Evolutionary conservation across 2,888 invertebrate species (phyloP).

Genomic region (Callyntrura sp.): DNA sequence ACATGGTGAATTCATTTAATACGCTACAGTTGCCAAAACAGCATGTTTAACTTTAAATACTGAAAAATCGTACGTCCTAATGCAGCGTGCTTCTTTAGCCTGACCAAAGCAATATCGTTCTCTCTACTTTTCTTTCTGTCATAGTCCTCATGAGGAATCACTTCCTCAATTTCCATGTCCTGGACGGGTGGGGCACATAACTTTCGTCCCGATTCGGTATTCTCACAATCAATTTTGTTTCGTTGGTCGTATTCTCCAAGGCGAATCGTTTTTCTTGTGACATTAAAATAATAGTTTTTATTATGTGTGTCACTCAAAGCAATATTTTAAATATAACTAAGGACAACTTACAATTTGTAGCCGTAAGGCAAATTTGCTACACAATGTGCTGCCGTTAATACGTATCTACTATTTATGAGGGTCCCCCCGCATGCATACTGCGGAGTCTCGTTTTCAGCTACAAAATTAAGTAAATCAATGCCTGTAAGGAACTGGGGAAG

Average conservation of each 20-base stretch:
- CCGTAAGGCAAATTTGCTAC: conserved; percentile 69
- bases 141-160: conserved; percentile 75
- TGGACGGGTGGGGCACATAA: conserved; percentile 81
- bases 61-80: conserved; percentile 70
- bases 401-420: conserved; percentile 71
- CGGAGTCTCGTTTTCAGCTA: conserved; percentile 55
- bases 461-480: no score
- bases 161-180: conserved; percentile 78
- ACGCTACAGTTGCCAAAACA: background rate
- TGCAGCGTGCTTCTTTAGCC: conserved; percentile 63
- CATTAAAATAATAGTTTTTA: background rate
- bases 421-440: conserved; percentile 79
- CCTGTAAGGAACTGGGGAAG: no score
- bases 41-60: background rate
- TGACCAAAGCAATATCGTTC: conserved; percentile 79
- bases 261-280: conserved; percentile 74
- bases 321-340: conserved; percentile 43
- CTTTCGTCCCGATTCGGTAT: conserved; percentile 64
- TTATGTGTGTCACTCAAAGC: background rate
- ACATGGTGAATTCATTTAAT: background rate
- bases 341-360: conserved; percentile 71
- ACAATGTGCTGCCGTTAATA: conserved; percentile 78
- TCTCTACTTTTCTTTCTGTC: conserved; percentile 74
- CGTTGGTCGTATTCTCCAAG: conserved; percentile 81
- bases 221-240: conserved; percentile 76